These are phyloP conservation scores for Drosophila testacea DNA, from an alignment of 2,888 invertebrate genomes.

Conservation along the genomic window DNA sequence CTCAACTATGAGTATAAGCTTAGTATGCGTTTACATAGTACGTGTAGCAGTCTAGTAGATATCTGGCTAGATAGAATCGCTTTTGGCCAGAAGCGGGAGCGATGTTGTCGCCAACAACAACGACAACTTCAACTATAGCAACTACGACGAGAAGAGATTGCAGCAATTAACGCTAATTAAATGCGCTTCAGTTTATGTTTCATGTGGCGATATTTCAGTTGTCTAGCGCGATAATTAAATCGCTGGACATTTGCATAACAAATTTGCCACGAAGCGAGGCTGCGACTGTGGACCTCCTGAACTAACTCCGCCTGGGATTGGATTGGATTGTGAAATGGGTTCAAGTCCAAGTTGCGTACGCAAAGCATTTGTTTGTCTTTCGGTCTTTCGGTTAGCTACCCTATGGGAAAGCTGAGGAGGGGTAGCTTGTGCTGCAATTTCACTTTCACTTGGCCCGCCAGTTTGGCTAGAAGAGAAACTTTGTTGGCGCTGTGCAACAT, in stretches of 20 bases:
- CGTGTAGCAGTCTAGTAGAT: slow-evolving; percentile 17
- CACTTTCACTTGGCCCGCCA: slow-evolving; percentile 80
- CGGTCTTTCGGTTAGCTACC: slow-evolving; percentile 38
- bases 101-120: slow-evolving; percentile 6
- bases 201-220: slow-evolving; percentile 82
- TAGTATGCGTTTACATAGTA: slow-evolving; percentile 19
- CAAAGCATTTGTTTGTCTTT: slow-evolving; percentile 57
- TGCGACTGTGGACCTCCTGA: background rate
- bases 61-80: slow-evolving; percentile 59
- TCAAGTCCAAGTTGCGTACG: slow-evolving; percentile 64
- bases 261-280: slow-evolving; percentile 59
- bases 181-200: slow-evolving; percentile 77
- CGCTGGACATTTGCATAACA: slow-evolving; percentile 82
- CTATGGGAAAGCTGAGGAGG: background rate
- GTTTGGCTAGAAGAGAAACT: slow-evolving; percentile 75
- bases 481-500: slow-evolving; percentile 78
- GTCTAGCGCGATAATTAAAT: slow-evolving; percentile 83
- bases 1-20: slow-evolving; percentile 21
- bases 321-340: slow-evolving; percentile 45
- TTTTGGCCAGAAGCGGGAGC: background rate
- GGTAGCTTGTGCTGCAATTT: slow-evolving; percentile 52
- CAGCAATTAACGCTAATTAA: slow-evolving; percentile 83
- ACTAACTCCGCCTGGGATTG: slow-evolving; percentile 8
- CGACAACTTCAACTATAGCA: slow-evolving; percentile 25
- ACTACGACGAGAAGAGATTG: slow-evolving; percentile 65